These are phyloP conservation scores for Xiphias gladius DNA, from an alignment of 2,113 vertebrate genomes.

Conservation along the genomic window DNA sequence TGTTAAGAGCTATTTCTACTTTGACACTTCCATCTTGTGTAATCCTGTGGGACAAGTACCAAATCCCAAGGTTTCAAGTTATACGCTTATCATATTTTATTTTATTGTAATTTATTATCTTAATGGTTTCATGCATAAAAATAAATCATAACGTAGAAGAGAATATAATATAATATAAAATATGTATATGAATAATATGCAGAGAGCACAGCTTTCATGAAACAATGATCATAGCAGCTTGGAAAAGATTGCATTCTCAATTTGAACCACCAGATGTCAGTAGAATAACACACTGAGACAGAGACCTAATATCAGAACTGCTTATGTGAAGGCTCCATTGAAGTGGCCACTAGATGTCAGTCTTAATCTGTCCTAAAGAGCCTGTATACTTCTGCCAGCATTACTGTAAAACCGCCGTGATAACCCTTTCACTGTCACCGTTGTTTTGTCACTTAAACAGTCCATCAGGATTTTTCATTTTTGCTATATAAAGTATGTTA, in stretches of 20 bases:
- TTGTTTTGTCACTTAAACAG: constrained; percentile 9
- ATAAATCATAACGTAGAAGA: neutral
- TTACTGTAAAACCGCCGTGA: neutral
- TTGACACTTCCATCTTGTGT: neutral
- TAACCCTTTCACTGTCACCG: neutral
- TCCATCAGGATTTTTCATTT: neutral
- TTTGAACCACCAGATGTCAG: constrained; percentile 74
- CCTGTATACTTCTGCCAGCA: neutral
- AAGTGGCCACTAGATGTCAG: constrained; percentile 76
- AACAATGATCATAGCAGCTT: neutral
- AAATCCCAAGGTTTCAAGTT: neutral
- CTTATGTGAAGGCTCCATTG: neutral
- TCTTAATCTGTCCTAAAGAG: constrained; percentile 30
- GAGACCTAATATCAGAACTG: neutral
- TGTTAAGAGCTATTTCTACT: neutral
- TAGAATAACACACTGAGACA: constrained; percentile 20
- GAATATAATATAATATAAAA: neutral
- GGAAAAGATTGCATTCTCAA: constrained; percentile 48
- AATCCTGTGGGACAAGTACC: neutral
- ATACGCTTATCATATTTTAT: neutral
- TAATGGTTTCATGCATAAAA: neutral
- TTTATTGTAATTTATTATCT: neutral
- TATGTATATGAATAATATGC: neutral
- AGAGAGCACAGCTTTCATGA: neutral
- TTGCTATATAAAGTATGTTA: constrained; percentile 7